A percentile compares a stretch with the other conserved stretches of the same genome.
These are phyloP conservation scores for Drosophila auraria DNA, from an alignment of 1,140 invertebrate species.

Conservation along the genomic window DNA sequence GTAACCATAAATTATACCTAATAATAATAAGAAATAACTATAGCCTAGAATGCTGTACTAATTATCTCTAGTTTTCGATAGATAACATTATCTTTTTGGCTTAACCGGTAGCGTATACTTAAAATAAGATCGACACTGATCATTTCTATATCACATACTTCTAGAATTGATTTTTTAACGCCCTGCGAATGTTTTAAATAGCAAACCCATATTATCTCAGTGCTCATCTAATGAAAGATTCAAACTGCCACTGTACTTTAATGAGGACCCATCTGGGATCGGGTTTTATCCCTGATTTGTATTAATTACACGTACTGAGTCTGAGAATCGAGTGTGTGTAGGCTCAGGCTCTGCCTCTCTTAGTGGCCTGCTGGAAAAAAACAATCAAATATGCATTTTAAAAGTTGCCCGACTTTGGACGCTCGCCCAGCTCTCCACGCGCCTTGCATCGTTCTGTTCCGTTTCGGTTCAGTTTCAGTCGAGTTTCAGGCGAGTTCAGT, in stretches of 20 bases:
- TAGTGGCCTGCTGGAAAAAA: slow-evolving; percentile 24
- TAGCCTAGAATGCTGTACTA: no score
- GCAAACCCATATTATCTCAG: background rate
- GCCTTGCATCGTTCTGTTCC: slow-evolving; percentile 11
- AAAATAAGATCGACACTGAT: no score
- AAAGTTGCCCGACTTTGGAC: slow-evolving; percentile 65
- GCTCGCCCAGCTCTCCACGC: slow-evolving; percentile 17
- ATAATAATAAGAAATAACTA: no score
- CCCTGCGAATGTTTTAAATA: background rate
- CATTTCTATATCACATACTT: no score
- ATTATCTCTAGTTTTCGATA: no score
- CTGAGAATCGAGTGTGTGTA: slow-evolving; percentile 14
- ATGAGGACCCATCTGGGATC: slow-evolving; percentile 12
- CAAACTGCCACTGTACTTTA: slow-evolving; percentile 11
- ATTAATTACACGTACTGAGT: slow-evolving; percentile 54
- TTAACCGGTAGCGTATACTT: no score
- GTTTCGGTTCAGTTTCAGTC: slow-evolving; percentile 18
- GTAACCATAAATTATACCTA: no score
- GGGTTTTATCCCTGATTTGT: slow-evolving; percentile 38
- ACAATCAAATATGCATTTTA: slow-evolving; percentile 83
- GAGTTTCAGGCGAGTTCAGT: slow-evolving; percentile 21
- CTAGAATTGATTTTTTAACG: background rate
- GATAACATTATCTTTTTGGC: no score
- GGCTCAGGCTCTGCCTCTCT: slow-evolving; percentile 5
- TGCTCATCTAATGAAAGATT: slow-evolving; percentile 14